These are phyloP conservation scores for Gnathonemus echidnorhynchus DNA, from an alignment of 2,113 vertebrate species.

Conservation along the genomic window DNA sequence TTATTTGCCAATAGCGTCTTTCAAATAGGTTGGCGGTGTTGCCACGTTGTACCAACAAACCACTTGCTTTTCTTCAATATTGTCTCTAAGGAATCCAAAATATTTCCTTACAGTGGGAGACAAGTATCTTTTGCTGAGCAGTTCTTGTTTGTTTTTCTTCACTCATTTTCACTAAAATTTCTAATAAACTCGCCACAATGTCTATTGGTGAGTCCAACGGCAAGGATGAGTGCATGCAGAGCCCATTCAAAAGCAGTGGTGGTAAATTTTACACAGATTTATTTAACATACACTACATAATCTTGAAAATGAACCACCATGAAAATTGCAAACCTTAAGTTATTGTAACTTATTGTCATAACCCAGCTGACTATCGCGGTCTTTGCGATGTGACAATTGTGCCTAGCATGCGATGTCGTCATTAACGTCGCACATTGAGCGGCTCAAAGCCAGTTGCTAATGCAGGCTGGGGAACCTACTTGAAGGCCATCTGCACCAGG, in stretches of 20 bases:
- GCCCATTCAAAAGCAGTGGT: not conserved
- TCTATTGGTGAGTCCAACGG: too few species aligned
- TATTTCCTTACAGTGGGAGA: too few species aligned
- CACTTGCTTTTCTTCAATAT: not conserved
- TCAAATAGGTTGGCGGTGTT: not conserved
- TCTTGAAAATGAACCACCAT: not conserved
- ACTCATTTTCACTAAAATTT: too few species aligned
- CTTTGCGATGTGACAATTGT: not conserved
- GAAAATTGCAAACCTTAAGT: not conserved
- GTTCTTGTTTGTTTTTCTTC: too few species aligned
- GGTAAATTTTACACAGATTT: not conserved
- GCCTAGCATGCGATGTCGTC: not conserved
- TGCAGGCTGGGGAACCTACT: conserved; percentile 60
- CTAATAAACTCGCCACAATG: too few species aligned
- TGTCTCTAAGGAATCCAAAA: not conserved
- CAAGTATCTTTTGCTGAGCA: too few species aligned
- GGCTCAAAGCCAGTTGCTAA: not conserved
- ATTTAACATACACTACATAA: not conserved
- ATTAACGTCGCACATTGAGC: not conserved
- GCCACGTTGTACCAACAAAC: not conserved
- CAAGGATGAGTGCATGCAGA: not conserved
- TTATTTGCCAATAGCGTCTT: not conserved
- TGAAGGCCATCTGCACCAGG: conserved; percentile 97
- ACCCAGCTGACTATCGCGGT: too few species aligned
- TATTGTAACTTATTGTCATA: not conserved